Evolutionary conservation across 2,888 invertebrate genomes (phyloP).

Genomic region (Hydropsyche betteni): DNA sequence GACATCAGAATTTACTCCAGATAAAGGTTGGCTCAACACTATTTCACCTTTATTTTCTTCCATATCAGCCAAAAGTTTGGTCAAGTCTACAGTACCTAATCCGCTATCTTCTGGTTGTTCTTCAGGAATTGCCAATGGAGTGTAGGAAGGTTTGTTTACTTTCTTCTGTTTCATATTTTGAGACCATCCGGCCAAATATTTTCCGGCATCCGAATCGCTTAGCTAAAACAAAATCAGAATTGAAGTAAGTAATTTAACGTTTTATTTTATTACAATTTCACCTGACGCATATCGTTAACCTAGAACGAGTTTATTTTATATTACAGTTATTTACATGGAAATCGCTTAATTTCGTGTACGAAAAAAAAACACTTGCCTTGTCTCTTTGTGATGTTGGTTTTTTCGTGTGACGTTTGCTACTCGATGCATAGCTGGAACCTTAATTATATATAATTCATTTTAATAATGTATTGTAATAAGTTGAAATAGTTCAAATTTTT

Average conservation of each 20-base stretch:
- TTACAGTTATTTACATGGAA: neutral
- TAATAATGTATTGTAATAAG: neutral
- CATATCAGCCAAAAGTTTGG: conserved; percentile 40
- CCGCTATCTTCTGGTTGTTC: conserved; percentile 23
- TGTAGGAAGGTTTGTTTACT: conserved; percentile 34
- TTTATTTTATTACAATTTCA: neutral
- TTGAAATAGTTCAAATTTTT: neutral
- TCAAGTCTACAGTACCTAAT: conserved; percentile 55
- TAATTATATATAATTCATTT: conserved; percentile 8
- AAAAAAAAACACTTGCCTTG: conserved; percentile 32
- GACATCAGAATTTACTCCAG: conserved; percentile 58
- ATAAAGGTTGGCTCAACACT: conserved; percentile 62
- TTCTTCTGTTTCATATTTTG: conserved; percentile 62
- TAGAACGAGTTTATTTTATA: neutral
- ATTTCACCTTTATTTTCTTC: conserved; percentile 61
- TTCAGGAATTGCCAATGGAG: conserved; percentile 47
- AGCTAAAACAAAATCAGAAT: conserved; percentile 54
- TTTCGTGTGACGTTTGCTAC: conserved; percentile 45
- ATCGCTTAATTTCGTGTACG: too few species aligned
- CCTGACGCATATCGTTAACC: conserved; percentile 1
- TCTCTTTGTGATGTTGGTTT: conserved; percentile 28
- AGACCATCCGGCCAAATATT: conserved; percentile 72
- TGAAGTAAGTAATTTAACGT: neutral
- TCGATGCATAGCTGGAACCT: conserved; percentile 45
- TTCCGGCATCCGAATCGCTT: conserved; percentile 62